These are phyloP conservation scores for Drosophila hydei DNA, from an alignment of 1,140 invertebrate genomes.

Conservation along the genomic window DNA sequence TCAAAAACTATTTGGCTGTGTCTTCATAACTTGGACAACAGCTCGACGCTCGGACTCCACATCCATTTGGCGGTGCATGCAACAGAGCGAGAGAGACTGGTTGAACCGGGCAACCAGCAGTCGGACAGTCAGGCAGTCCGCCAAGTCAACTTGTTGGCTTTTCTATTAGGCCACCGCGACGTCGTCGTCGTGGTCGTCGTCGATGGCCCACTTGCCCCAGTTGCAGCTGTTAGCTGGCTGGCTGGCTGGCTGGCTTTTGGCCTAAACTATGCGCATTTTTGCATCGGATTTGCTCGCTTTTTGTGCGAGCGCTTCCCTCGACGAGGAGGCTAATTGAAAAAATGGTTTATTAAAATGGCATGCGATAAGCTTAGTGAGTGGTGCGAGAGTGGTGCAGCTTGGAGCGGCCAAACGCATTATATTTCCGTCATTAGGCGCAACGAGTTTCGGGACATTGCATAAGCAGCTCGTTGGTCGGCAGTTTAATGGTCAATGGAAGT, in stretches of 20 bases:
- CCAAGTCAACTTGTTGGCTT: conserved; percentile 44
- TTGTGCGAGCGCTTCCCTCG: conserved; percentile 21
- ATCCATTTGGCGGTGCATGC: not conserved
- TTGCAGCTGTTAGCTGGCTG: conserved; percentile 28
- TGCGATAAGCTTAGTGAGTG: conserved; percentile 39
- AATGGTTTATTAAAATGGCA: conserved; percentile 74
- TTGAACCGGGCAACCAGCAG: conserved; percentile 14
- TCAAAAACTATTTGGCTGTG: conserved; percentile 73
- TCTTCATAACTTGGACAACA: conserved; percentile 63
- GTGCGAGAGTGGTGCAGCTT: not conserved
- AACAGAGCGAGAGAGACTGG: conserved; percentile 5
- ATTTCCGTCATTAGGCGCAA: conserved; percentile 75
- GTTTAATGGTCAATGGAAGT: conserved; percentile 26
- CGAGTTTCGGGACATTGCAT: conserved; percentile 54
- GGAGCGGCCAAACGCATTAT: conserved; percentile 55
- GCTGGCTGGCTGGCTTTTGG: conserved; percentile 36
- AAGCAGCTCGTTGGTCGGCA: conserved; percentile 8
- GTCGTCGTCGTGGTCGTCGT: conserved; percentile 24
- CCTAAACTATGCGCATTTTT: conserved; percentile 52
- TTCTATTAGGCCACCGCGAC: conserved; percentile 49
- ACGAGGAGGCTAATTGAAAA: conserved; percentile 69
- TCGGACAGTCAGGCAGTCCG: not conserved
- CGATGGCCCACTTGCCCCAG: conserved; percentile 54
- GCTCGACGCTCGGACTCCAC: not conserved
- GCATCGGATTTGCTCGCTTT: conserved; percentile 45